Percentiles rank a stretch among this genome's conserved stretches.
These are phyloP conservation scores for Callaeas wilsoni DNA, from an alignment of 2,113 vertebrate species.

Conservation along the genomic window DNA sequence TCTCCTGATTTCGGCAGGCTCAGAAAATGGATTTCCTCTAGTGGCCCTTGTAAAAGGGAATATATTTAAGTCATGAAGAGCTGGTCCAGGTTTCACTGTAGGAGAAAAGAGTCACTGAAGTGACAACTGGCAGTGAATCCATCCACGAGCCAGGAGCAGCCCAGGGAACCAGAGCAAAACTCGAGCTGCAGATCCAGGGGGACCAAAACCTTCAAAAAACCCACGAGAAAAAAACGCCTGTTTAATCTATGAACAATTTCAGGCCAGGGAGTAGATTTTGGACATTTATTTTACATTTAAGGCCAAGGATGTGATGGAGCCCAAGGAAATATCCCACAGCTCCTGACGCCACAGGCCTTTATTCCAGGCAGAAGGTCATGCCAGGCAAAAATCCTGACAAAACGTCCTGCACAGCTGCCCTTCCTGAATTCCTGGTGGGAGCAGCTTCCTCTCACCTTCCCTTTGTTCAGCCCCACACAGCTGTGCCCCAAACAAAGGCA, in stretches of 20 bases:
- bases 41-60: neutral
- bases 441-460: neutral
- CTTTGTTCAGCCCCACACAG: neutral
- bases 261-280: neutral
- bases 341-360: neutral
- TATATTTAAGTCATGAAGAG: neutral
- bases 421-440: neutral
- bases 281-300: neutral
- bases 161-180: neutral
- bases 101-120: neutral
- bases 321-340: neutral
- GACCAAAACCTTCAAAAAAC: neutral
- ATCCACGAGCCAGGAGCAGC: accelerated
- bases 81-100: neutral
- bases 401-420: neutral
- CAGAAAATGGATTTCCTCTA: neutral
- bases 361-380: neutral
- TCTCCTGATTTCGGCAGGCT: neutral
- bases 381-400: neutral
- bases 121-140: neutral
- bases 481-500: neutral
- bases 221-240: neutral
- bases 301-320: neutral
- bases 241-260: neutral
- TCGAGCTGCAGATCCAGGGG: accelerated